Evolutionary conservation across 2,113 vertebrate species (phyloP), one percentile per base, ranked within the genome.

Genomic region (Epinephelus cyanopodus): DNA sequence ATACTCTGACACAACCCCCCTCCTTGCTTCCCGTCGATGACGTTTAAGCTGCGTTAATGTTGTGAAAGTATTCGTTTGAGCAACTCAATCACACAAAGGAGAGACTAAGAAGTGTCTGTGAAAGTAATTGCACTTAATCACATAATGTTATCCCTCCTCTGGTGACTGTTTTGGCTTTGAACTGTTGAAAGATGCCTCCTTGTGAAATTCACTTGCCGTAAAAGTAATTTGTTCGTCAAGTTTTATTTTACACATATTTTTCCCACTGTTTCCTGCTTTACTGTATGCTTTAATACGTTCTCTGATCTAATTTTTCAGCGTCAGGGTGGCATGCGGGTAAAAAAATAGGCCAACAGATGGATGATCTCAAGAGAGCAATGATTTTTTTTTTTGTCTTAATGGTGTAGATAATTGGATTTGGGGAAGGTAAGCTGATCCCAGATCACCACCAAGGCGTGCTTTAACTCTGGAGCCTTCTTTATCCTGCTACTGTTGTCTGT

Each of bases 391-490:
- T 77, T 42, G 65, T 74, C 78, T 73, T 89, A 89, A 89, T 87
- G 90, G 71, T 90, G 83, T 15, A 87, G 86, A 93, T 94, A 87
- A 93, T 92, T 92, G 90, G 92, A 93, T 91, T 75, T 81, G 77
- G 82, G 82, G 57, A 62, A 52, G 71, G 88, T 87, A 90, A 92
- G 74, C 83, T 85, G 92, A 93, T 93, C 88, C 89, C 47, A 80
- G 84, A 83, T 88, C 88, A 78, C 47, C 82, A 87, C 63, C 69
- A 42, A 77, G 87, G 82, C 56, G 42, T 77, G 84, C 86, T 92
- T 92, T 89, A 92, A 90, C 91, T 86, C 82, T 73, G 90, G 91
- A 93, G 93, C 92, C 91, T 77, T 80, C 84, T 85, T 91, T 80
- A 92, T 92, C 90, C 90, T 48, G 53, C 88, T 90, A 81, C 88